Conservation (phyloP, 1,140 invertebrate genomes). For the Drosophila triauraria region DNA sequence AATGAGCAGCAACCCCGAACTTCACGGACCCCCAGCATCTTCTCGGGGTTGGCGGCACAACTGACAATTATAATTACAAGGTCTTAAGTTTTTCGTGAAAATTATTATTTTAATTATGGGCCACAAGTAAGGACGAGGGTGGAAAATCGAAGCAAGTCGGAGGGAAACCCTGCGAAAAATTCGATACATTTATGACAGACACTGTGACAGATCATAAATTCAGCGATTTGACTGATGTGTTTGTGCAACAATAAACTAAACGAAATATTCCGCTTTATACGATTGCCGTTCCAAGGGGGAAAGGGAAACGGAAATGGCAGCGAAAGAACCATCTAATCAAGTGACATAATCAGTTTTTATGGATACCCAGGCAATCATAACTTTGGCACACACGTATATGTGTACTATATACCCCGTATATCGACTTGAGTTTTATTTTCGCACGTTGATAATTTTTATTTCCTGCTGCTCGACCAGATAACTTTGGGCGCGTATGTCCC, state of each 20-base stretch:
- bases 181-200: slow-evolving; percentile 63
- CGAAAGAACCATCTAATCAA: slow-evolving; percentile 70
- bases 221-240: slow-evolving; percentile 63
- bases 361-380: slow-evolving; percentile 66
- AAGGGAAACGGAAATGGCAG: slow-evolving; percentile 13
- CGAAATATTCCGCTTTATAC: slow-evolving; percentile 45
- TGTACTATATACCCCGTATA: slow-evolving; percentile 1
- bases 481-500: slow-evolving; percentile 34
- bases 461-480: slow-evolving; percentile 43
- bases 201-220: slow-evolving; percentile 72
- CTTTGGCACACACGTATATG: slow-evolving; percentile 40
- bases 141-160: slow-evolving; percentile 11
- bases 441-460: slow-evolving; percentile 83
- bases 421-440: slow-evolving; percentile 66
- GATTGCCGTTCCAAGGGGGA: slow-evolving; percentile 37
- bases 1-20: slow-evolving; percentile 67
- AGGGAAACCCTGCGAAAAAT: slow-evolving; percentile 27
- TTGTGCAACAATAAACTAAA: slow-evolving; percentile 54
- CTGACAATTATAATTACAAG: slow-evolving; percentile 83
- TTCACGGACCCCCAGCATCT: slow-evolving; percentile 7
- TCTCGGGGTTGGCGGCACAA: slow-evolving; percentile 65
- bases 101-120: slow-evolving; percentile 82
- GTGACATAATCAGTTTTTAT: slow-evolving; percentile 77
- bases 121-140: slow-evolving; percentile 24
- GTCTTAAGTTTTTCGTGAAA: slow-evolving; percentile 82